Base-by-base conservation (phyloP, 2,888 invertebrate genomes). In the Liopterus haemorrhoidalis region DNA sequence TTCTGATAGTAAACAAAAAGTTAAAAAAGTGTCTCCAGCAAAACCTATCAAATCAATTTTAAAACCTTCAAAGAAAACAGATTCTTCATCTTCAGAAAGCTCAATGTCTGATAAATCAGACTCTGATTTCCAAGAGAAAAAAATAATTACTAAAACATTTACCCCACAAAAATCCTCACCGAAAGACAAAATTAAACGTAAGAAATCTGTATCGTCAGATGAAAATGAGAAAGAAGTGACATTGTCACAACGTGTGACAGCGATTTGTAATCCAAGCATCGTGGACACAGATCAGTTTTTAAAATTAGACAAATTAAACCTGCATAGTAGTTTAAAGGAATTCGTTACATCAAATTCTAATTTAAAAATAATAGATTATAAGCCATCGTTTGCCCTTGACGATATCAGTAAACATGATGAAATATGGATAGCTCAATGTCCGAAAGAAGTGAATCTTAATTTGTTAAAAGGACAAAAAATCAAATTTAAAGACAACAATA, bases 371-470 rank as follows among this genome's bases (percentile, higher is more conserved):
- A 21, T 37, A n/a, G 30, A 36, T 28, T 19, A 18, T 19, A 19
- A 28, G 19, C 30, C 44, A 31, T 21, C 5, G 30, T 4, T 31
- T 21, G 12, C 30, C 19, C 20, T 49, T 11, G 36, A 39, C 4
- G 33, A 44, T 33, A 16, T 45, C 14, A 37, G 39, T 18, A 20
- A 41, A 15, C 41, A 48, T 14, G 35, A 49, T 22, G 42, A 49
- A 42, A 16, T 46, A n/a, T 51, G 42, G 43, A 25, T 51, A 2
- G 40, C 48, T 35, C 51, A 51, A 28, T 33, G 48, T n/a, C 48
- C 53, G 21, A 49, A 51, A 18, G 43, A 21, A 8, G 8, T 53
- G 11, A 42, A 44, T 31, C 49, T 47, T 6, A 18, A 41, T 11
- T 16, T 11, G 11, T 24, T 53, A 15, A 11, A 45, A 3, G 49